Conservation (phyloP, 2,113 vertebrate species). For the Bubo blakistoni region DNA sequence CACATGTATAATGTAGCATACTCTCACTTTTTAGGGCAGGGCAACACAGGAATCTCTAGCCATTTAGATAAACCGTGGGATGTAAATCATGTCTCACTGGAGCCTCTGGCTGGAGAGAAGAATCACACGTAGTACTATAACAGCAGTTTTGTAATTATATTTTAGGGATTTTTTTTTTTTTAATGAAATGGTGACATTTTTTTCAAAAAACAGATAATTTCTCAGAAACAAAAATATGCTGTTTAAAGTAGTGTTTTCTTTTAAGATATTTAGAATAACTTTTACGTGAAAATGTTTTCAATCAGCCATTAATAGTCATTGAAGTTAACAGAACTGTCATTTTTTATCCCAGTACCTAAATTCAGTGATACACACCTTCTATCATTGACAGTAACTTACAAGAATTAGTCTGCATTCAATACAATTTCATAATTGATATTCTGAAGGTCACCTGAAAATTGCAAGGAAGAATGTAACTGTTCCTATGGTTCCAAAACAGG, state of each 20-base stretch:
- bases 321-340: neutral
- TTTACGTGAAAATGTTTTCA: neutral
- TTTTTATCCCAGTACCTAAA: neutral
- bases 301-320: neutral
- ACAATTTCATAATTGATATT: neutral
- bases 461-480: neutral
- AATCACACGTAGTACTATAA: neutral
- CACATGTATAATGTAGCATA: neutral
- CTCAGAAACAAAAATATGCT: neutral
- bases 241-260: neutral
- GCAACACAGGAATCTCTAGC: neutral
- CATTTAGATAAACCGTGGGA: neutral
- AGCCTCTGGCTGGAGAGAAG: neutral
- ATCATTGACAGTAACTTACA: neutral
- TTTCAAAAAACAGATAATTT: neutral
- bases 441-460: neutral
- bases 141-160: neutral
- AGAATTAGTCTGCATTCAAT: neutral
- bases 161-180: neutral
- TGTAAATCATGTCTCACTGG: neutral
- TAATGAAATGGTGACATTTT: neutral
- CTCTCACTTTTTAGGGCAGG: neutral
- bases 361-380: neutral
- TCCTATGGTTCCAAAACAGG: neutral
- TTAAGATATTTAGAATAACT: neutral